Conservation (phyloP, 2,888 invertebrate species). For the Drosophila quinaria region DNA sequence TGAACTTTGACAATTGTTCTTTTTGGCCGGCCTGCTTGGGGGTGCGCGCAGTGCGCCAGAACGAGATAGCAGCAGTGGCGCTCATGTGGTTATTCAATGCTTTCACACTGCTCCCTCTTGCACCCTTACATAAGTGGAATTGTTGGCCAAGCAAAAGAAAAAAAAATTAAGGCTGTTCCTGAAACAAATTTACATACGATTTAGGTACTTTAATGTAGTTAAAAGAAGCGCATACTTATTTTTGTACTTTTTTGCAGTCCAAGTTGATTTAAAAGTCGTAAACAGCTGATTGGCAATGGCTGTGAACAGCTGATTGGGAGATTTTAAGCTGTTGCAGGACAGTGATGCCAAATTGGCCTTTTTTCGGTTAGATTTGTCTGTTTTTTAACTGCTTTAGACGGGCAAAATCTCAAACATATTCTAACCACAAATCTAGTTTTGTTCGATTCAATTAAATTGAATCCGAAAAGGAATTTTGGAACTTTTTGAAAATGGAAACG, state of each 20-base stretch:
- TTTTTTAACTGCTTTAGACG: too few relatives aligned
- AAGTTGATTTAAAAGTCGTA: background rate
- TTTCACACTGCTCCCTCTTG: slow-evolving; percentile 20
- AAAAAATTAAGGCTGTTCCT: background rate
- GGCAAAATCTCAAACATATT: too few relatives aligned
- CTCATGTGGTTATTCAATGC: slow-evolving; percentile 66
- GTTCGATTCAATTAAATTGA: too few relatives aligned
- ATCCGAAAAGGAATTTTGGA: too few relatives aligned
- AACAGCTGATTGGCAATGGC: background rate
- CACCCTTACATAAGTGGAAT: slow-evolving; percentile 67
- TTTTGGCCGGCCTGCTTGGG: slow-evolving; percentile 30
- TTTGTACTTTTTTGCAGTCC: background rate
- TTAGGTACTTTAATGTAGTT: background rate
- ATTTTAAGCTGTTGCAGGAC: background rate
- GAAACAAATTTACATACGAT: background rate
- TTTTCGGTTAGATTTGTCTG: too few relatives aligned
- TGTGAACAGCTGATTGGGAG: background rate
- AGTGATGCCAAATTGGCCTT: too few relatives aligned
- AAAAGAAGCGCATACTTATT: background rate
- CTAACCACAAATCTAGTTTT: too few relatives aligned
- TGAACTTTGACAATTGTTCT: background rate
- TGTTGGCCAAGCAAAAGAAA: slow-evolving; percentile 7
- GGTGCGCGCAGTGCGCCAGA: slow-evolving; percentile 34
- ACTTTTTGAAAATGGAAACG: too few relatives aligned
- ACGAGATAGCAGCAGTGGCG: slow-evolving; percentile 44